Percentiles rank a stretch among this genome's conserved stretches.
These are phyloP conservation scores for Chrysolina haemoptera DNA, from an alignment of 2,888 invertebrate genomes.

Conservation along the genomic window DNA sequence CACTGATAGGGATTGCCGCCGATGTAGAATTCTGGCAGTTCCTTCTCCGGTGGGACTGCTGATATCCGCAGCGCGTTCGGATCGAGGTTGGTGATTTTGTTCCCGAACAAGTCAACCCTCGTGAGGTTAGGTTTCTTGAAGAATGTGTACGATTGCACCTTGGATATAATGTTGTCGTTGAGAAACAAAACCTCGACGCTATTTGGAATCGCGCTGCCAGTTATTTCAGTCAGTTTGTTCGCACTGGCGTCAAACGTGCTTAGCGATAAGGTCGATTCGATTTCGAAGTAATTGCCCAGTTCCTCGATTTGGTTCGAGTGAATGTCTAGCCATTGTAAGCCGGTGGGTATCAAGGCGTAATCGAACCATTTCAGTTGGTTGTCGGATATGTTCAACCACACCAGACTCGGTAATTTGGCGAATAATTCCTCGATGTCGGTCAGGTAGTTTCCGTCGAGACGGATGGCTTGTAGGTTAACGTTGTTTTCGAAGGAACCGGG, in stretches of 20 bases:
- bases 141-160: conserved; percentile 89
- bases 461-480: conserved; percentile 83
- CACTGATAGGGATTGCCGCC: conserved; percentile 90
- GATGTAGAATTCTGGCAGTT: conserved; percentile 86
- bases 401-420: conserved; percentile 84
- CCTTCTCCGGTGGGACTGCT: conserved; percentile 80
- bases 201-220: conserved; percentile 87
- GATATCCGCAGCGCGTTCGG: conserved; percentile 84
- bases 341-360: conserved; percentile 87
- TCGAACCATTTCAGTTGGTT: conserved; percentile 88
- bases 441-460: conserved; percentile 86
- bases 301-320: conserved; percentile 88
- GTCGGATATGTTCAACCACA: conserved; percentile 90
- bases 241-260: conserved; percentile 88
- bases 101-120: conserved; percentile 85
- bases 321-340: conserved; percentile 88
- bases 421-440: conserved; percentile 85
- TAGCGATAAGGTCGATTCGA: conserved; percentile 84
- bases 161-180: conserved; percentile 85
- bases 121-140: conserved; percentile 90
- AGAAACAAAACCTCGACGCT: conserved; percentile 85
- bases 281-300: conserved; percentile 88
- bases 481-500: conserved; percentile 85
- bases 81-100: conserved; percentile 83
- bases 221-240: conserved; percentile 86